Base-by-base conservation (phyloP, 2,888 invertebrate genomes). In the Latrodectus elegans region DNA sequence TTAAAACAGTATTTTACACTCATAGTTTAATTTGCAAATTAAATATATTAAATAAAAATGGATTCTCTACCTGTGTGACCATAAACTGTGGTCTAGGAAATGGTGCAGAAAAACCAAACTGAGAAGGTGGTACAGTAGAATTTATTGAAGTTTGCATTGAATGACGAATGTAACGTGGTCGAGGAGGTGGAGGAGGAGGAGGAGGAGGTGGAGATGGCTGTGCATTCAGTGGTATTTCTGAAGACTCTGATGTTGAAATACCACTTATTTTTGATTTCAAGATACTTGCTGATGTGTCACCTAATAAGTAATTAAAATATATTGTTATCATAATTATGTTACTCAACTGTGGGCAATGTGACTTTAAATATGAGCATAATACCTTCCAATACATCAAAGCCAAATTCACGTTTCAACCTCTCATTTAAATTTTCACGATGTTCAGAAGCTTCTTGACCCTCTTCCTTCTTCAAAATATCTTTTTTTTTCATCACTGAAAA, bases 341-440 rank as follows among this genome's bases (percentile, higher is more conserved):
- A 22, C 22, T 22, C 22, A 22, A 22, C 22, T 22, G 0, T 22
- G 22, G 1, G 22, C 22, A 22, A 22, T 22, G 22, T 1, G 22
- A 22, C 22, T 1, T 22, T 22, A 55, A 74, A n/a, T 53, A 14
- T 6, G 38, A 65, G 14, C 70, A 9, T 53, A 11, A 71, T 75
- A 86, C 86, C 77, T 77, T 81, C 86, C 53, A 77, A 77, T 17
- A 82, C 60, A 78, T 88, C 87, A 75, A 88, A 83, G 52, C 87
- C 87, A 78, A 88, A 88, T 88, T 88, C 87, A 15, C 87, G 77
- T 17, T 82, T 88, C 68, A 88, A 67, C 26, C 87, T 67, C 52
- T 88, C 82, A 38, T 82, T 88, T 55, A 88, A 53, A 68, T 88
- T 88, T 74, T 83, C 87, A 70, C 87, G 72, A 17, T 82, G 78